Conservation (phyloP, 2,888 invertebrate genomes). For the Helicoverpa assulta region DNA sequence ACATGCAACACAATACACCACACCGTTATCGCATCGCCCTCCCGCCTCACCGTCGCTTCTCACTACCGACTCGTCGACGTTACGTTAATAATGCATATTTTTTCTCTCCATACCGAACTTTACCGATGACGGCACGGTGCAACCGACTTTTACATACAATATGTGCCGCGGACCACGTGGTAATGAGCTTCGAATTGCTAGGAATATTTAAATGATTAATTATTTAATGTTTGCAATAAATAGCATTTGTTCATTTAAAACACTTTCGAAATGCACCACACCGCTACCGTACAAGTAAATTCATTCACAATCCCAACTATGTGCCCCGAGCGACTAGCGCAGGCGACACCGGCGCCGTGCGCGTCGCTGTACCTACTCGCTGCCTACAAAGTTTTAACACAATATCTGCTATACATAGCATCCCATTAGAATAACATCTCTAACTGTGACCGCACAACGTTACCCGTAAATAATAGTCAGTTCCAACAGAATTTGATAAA, state of each 20-base stretch:
- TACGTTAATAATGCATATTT: constrained; percentile 85
- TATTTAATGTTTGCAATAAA: no score
- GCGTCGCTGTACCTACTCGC: background rate
- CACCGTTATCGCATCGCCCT: background rate
- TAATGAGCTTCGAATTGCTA: constrained; percentile 26
- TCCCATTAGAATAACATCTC: background rate
- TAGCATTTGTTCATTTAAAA: no score
- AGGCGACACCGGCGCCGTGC: constrained; percentile 2
- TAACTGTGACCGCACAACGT: background rate
- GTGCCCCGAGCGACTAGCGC: constrained; percentile 12
- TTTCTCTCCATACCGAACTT: constrained; percentile 70
- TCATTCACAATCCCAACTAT: constrained; percentile 55
- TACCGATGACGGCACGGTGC: constrained; percentile 20
- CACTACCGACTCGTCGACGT: constrained; percentile 51
- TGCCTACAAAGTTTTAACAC: background rate
- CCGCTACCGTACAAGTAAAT: constrained; percentile 36
- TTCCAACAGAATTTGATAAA: background rate
- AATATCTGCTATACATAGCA: background rate
- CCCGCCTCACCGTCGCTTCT: constrained; percentile 25
- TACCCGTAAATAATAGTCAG: background rate
- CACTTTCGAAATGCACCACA: constrained; percentile 48
- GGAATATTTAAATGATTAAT: no score
- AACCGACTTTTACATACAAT: background rate
- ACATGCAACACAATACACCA: constrained; percentile 63
- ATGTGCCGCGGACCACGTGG: constrained; percentile 18